These are phyloP conservation scores for Laodelphax striatellus DNA, from an alignment of 1,140 invertebrate species.

Conservation along the genomic window DNA sequence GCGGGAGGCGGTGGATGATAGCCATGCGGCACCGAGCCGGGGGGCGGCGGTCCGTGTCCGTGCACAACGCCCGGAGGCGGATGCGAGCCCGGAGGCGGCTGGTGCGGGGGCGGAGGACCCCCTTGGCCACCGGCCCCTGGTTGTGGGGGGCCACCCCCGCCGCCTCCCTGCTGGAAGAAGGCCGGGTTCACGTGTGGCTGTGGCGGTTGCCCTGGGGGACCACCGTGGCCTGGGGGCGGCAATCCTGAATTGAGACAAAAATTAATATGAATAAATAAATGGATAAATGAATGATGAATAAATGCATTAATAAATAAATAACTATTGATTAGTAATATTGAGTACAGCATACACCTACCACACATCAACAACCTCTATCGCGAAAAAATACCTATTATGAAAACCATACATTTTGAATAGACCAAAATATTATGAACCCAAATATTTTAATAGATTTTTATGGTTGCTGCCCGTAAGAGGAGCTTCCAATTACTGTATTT, in stretches of 20 bases:
- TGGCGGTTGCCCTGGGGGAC: slow-evolving; percentile 45
- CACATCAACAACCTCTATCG: no score
- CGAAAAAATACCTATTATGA: no score
- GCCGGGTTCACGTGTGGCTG: slow-evolving; percentile 93
- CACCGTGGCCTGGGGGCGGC: slow-evolving; percentile 43
- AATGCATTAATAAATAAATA: no score
- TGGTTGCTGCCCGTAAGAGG: no score
- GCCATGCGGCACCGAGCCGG: slow-evolving; percentile 45
- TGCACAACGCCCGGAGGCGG: slow-evolving; percentile 41
- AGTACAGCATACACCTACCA: no score
- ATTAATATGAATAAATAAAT: no score
- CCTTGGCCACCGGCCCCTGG: slow-evolving; percentile 29
- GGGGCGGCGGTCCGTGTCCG: slow-evolving; percentile 47
- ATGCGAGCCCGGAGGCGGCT: slow-evolving; percentile 39
- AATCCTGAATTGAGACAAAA: slow-evolving; percentile 6
- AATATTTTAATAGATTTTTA: no score
- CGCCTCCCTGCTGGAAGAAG: slow-evolving; percentile 77
- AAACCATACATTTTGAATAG: no score
- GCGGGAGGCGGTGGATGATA: slow-evolving; percentile 39
- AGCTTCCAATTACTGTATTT: no score
- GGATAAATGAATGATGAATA: neutral
- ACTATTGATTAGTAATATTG: no score
- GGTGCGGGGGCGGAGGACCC: slow-evolving; percentile 36
- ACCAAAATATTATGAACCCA: no score
- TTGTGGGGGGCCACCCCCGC: slow-evolving; percentile 39